Evolutionary conservation across 2,797 vertebrate genomes (phyloP), one percentile per base, ranked within the genome.

Genomic region (Lithobates pipiens): DNA sequence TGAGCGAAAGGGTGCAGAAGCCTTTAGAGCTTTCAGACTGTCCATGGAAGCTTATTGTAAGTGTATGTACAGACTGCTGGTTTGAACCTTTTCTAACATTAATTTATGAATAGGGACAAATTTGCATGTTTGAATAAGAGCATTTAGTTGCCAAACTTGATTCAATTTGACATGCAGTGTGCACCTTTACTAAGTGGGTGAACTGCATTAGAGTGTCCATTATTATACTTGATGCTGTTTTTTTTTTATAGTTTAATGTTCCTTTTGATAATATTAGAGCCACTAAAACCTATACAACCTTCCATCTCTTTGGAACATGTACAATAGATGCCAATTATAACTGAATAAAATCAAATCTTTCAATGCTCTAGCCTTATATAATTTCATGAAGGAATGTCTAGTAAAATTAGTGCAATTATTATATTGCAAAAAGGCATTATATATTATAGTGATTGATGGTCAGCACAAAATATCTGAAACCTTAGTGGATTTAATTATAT

Each of bases 311-410:
- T 86, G 70, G 74, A 32, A 68, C 74, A 63, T 68, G 36, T 84
- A 83, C 81, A 87, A 83, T 80, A 34, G 83, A 73, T 29, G 72
- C 63, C 70, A 83, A 87, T 87, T 76, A 75, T 70, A 73, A n/a
- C 29, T 68, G 63, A 75, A 87, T 67, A 27, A 76, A 83, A 76
- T 32, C 23, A 86, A 74, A 79, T 82, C 39, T 42, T 81, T 69
- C 18, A 75, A 21, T 39, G 16, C 36, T 82, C 72, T 29, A 54
- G 25, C 46, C 36, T 25, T n/a, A 61, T 72, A 18, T 70, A 27
- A 70, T 57, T 79, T 74, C 79, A 54, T 34, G 16, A 78, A 57
- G 16, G 69, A 82, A 77, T 57, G 57, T 76, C 69, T 79, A 42
- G 29, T 16, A 16, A 50, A 70, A 76, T 76, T 42, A 13, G 29